Base-by-base conservation (phyloP, 1,140 invertebrate genomes). In the Hylyphantes graminicola region DNA sequence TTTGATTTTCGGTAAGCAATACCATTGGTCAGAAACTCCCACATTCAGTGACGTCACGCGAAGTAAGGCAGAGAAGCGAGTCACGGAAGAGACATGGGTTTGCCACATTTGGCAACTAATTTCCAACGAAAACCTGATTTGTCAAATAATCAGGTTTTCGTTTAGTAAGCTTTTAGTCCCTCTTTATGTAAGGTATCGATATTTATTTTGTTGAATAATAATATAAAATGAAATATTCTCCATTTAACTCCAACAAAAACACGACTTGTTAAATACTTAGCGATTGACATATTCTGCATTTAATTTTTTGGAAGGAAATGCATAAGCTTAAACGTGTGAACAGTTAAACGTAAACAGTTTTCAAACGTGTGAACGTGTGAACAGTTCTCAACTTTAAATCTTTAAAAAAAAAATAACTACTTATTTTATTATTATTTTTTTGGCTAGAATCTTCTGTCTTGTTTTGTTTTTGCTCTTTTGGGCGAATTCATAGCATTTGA, bases 1-100 rank as follows among this genome's bases (percentile, higher is more conserved):
- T 70, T 70, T 54, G 68, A 17, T 70, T 51, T 70, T 51, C 15
- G 6, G 68, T 19, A 19, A 53, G 35, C n/a, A 11, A 0, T 53
- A 48, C 21, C 13, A 70, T 70, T 70, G 68, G 68, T 17, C 21
- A 51, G 19, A 4, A 51, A 53, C 68, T 70, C 68, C 68, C 68
- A 51, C 48, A 51, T 17, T 7, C 50, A 5, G 15, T 70, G 68
- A 70, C 68, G 68, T 70, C 68, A 70, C n/a, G 13, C 5, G 15
- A 48, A 17, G 7, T 70, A 17, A 17, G 19, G 21, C 50, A 19
- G 54, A 70, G 50, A 53, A 53, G 54, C n/a, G 50, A 17, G 13
- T 51, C 19, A n/a, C 12, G 10, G 51, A 0, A 12, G 8, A 8
- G 48, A 10, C 7, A 17, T 15, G 68, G 9, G 1, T 17, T 9